Evolutionary conservation across 2,113 vertebrate genomes (phyloP), one percentile per base, ranked within the genome.

Genomic region (Tetraodon nigroviridis): DNA sequence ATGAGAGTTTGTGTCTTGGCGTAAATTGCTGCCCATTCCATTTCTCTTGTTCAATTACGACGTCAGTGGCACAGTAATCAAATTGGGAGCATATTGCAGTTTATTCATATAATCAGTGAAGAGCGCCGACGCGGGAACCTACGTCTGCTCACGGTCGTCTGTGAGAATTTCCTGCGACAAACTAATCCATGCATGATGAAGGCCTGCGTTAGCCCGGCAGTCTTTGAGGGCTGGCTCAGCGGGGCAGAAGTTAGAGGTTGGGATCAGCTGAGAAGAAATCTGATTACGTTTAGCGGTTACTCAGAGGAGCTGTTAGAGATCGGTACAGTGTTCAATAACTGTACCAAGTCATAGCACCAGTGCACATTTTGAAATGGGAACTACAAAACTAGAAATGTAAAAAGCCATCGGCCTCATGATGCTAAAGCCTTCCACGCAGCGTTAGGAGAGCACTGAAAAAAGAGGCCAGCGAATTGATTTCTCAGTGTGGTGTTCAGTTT

Each of bases 21-120:
- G 61, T 61, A 63, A 74, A 72, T 69, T 60, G 45, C 22, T 32
- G 1, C 0, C 2, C 37, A 55, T 78, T 76, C 54, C 50, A 51
- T 78, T 57, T 67, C 51, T 67, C 63, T 72, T 72, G 53, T 67
- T 67, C 66, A 78, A 69, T 77, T 80, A 76, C 67, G 61, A 22
- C 69, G 61, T 67, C 58, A 74, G 62, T 60, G 48, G 64, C 47
- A 75, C 55, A 27, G 51, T 73, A 75, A 75, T 79, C 66, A 69
- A 55, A 56, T 48, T 29, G 32, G 61, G 56, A 59, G 64, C 63
- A 68, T 55, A 37, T 19, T 58, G 59, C 56, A 64, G 54, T 75
- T 49, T 64, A 54, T 74, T 58, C 68, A 41, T 15, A 19, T 65
- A 55, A 69, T 37, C 69, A 71, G 27, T 24, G 18, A 27, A 32